Evolutionary conservation across 2,797 vertebrate genomes (phyloP), one percentile per base, ranked within the genome.

Genomic region (Falco concolor): DNA sequence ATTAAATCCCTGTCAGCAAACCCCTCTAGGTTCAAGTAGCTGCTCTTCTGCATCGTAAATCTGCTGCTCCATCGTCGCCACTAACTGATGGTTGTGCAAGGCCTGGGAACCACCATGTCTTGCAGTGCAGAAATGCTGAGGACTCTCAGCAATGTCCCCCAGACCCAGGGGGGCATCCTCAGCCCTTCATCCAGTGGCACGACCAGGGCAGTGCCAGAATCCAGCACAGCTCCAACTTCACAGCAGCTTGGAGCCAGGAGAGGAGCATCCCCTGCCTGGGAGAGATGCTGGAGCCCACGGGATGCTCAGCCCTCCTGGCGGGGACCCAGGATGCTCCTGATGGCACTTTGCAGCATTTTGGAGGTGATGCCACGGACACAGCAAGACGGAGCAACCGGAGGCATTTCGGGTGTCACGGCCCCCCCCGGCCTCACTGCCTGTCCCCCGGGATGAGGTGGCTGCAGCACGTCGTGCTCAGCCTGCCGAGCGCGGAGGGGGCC

Each of bases 401-500:
- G 89, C 93, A 64, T 42, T 93, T 60, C 1, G 53, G 84, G 93
- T 56, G 49, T 38, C 6, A 0, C 0, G 5, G 7, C 30, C 16
- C 23, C 34, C 22, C 23, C 50, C 1, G 4, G 45, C 28, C 69
- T 32, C 1, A 0, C 19, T 11, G 57, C 77, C 32, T 8, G 11
- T 57, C 61, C 80, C 45, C 53, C 2, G 12, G 73, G 87, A 84
- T 1, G 4, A 81, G 80, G 67, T 1, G 84, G 67, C 92, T 25
- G 92, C 65, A 88, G 85, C 75, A 36, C 69, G 21, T 85, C 90
- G 86, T 97, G 95, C 96, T 95, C 94, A 92, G 84, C 85, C 53
- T 92, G 87, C 78, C 69, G 93, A 92, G 53, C 22, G 8, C 6
- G 17, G 84, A 82, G 47, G 11, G 94, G 90, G 24, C 86, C 81